Evolutionary conservation across 2,113 vertebrate species (phyloP), one percentile per base, ranked within the genome.

Genomic region (Siniperca chuatsi): DNA sequence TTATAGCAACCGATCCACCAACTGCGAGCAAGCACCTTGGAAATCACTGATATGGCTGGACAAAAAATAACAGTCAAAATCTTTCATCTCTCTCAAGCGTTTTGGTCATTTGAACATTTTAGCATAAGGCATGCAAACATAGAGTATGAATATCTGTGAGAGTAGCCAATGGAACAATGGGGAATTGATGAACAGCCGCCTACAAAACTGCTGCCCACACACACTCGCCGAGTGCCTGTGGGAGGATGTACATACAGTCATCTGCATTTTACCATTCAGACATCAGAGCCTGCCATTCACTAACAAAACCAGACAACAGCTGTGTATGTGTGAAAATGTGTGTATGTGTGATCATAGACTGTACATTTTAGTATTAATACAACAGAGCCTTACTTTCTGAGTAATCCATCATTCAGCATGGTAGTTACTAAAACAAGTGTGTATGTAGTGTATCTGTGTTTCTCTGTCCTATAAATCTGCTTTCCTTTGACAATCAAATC

Each of bases 181-280:
- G 64, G 52, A 88, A 83, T 70, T 91, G 87, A 84, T 77, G 75
- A 93, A 89, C 82, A 83, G 83, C 87, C 74, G 62, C 84, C 88
- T 54, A 75, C 86, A 62, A 50, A 81, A 70, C 68, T 85, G 81
- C 79, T 48, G 79, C 86, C 90, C 88, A 89, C 88, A 85, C 81
- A 81, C 58, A 57, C 76, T 48, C 37, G 10, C 57, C 3, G 35
- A 82, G 81, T 25, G 82, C 70, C 68, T 61, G 78, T 75, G 79
- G 85, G 88, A 85, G 87, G 71, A 78, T 72, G 60, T 58, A 48
- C 50, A 46, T 50, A 58, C 52, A 75, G 46, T 84, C 82, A 74
- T 85, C 67, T 79, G 48, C 79, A 46, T 90, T 79, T 78, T 64
- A 81, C 81, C 83, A 88, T 87, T 82, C 83, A 88, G 81, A 83